Evolutionary conservation across 2,888 invertebrate species (phyloP), one percentile per base, ranked within the genome.

Genomic region (Drosophila monieri): DNA sequence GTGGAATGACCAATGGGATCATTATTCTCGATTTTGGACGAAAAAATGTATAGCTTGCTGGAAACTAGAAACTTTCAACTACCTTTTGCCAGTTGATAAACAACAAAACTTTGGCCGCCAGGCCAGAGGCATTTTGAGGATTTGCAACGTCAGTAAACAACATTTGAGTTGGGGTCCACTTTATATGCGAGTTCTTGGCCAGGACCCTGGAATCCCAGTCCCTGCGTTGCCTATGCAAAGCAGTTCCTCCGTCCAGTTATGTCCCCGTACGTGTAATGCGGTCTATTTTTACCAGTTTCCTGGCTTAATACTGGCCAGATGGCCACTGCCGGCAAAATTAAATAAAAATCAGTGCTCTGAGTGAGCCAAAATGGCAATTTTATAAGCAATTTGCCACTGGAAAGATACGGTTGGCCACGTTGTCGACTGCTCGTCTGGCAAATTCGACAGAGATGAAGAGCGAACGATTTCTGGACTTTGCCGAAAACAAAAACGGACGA

Each of bases 301-400:
- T 21, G 10, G n/a, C 30, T 15, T 15, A 39, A 49, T 21, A 41
- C 39, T 46, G 43, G 25, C 39, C 30, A 41, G 15, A 8, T 23
- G 32, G 21, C 57, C 60, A 60, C 85, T 73, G 75, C 70, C 73
- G 78, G 72, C 69, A 68, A 87, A 87, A 87, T 81, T 81, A 81
- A 81, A 87, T 81, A 85, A 81, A 85, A 81, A 81, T 81, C 81
- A 85, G 83, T 77, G 75, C 54, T 70, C 78, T 60, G 87, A 85
- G 70, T 73, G 74, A 77, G 78, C 81, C 80, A 78, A 87, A 85
- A 84, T 80, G 86, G 81, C 87, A 84, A 88, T 89, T 89, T 89
- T 84, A 88, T 89, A 88, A 89, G 89, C 89, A 89, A 89, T 88
- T 89, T 89, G 80, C 79, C 71, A 51, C 43, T 23, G 71, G 37